These are phyloP conservation scores for Syngnathoides biaculeatus DNA, from an alignment of 2,113 vertebrate species.

Conservation along the genomic window DNA sequence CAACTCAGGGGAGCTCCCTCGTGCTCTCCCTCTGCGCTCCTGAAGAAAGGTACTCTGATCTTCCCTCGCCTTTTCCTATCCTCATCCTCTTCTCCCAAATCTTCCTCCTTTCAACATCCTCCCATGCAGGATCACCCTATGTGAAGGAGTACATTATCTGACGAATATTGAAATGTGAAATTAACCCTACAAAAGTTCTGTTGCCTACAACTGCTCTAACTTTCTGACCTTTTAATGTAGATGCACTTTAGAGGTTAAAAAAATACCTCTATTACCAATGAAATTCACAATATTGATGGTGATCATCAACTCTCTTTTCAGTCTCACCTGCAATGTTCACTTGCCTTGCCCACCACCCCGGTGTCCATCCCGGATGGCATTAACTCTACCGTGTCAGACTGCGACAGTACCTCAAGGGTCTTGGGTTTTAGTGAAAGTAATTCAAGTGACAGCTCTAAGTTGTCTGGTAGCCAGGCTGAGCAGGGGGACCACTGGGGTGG, in stretches of 20 bases:
- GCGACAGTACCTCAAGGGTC: slow-evolving; percentile 88
- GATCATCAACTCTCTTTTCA: slow-evolving; percentile 43
- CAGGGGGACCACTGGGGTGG: slow-evolving; percentile 83
- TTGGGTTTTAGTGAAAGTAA: slow-evolving; percentile 94
- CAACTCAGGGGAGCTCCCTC: slow-evolving; percentile 87
- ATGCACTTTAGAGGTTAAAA: neutral
- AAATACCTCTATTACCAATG: neutral
- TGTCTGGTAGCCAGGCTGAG: slow-evolving; percentile 83
- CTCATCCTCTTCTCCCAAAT: slow-evolving; percentile 12
- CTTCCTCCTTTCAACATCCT: slow-evolving; percentile 1
- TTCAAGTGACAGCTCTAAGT: slow-evolving; percentile 87
- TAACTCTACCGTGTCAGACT: slow-evolving; percentile 92
- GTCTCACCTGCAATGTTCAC: slow-evolving; percentile 93
- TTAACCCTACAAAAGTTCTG: too few species aligned
- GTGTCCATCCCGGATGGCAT: slow-evolving; percentile 93
- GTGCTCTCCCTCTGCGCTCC: slow-evolving; percentile 90
- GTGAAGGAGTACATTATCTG: too few species aligned
- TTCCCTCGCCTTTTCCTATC: slow-evolving; percentile 10
- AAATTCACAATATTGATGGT: neutral
- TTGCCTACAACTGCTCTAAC: neutral
- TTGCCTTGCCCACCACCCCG: slow-evolving; percentile 93
- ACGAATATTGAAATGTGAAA: too few species aligned
- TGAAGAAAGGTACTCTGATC: slow-evolving; percentile 82
- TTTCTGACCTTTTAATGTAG: neutral
- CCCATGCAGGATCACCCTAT: too few species aligned